These are phyloP conservation scores for Cephus pygmeus DNA, from an alignment of 2,888 invertebrate species.

Conservation along the genomic window DNA sequence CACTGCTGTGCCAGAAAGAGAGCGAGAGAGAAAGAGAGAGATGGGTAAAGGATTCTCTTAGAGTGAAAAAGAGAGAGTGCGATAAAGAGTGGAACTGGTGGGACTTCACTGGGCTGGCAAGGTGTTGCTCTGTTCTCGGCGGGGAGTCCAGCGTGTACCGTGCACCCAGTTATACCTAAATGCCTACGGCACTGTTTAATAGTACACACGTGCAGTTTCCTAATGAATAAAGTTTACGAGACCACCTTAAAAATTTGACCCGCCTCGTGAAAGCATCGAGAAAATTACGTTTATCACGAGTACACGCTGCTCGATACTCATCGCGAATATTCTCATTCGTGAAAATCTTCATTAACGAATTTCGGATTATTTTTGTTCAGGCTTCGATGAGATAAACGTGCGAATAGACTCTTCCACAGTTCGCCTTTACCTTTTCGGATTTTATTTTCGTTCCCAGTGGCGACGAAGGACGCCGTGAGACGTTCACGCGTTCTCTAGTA, in stretches of 20 bases:
- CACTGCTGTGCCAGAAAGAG: conserved; percentile 37
- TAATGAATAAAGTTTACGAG: conserved; percentile 12
- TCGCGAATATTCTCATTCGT: background rate
- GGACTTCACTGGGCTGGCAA: conserved; percentile 30
- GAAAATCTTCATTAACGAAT: background rate
- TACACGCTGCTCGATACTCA: background rate
- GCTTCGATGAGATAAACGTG: background rate
- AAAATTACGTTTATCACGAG: background rate
- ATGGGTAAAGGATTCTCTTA: background rate
- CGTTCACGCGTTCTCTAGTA: background rate
- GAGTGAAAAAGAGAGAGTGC: conserved; percentile 10
- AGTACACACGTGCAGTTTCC: conserved; percentile 44
- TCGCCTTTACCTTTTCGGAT: background rate
- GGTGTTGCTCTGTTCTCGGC: conserved; percentile 44
- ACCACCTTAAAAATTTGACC: background rate
- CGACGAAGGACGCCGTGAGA: background rate
- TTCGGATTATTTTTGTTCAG: background rate
- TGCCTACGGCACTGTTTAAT: conserved; percentile 46
- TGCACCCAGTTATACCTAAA: conserved; percentile 51
- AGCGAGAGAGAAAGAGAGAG: conserved; percentile 20
- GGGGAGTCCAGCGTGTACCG: conserved; percentile 55
- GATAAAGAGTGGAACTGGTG: background rate
- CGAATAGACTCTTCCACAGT: background rate
- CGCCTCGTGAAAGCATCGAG: conserved; percentile 17
- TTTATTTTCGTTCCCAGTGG: background rate